Base-by-base conservation (phyloP, 2,797 vertebrate species). In the Aselliscus stoliczkanus region DNA sequence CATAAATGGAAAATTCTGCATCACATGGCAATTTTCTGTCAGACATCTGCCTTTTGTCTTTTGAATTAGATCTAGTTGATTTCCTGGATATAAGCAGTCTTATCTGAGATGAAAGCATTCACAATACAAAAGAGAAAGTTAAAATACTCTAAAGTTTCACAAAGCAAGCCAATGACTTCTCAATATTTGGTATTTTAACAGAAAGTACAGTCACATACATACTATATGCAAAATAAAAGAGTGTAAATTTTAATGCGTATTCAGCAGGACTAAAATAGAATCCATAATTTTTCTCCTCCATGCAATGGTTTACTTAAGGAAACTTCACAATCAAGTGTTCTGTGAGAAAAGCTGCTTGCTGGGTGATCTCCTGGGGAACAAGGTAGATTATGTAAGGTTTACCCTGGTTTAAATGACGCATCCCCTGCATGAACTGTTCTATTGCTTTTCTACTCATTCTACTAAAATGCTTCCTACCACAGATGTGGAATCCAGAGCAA, bases 81-180 rank as follows among this genome's bases (percentile, higher is more conserved):
- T 83, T 96, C 39, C 56, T 50, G 42, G 73, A 88, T 95, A 82
- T 88, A 54, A 94, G 13, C 56, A 90, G 92, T 80, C 77, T 93
- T 76, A 73, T 76, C 83, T 81, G 37, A 87, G 44, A 94, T 18
- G 44, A 21, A 90, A 72, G 34, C 34, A 90, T 67, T 67, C 37
- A 29, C 27, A 65, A 31, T 21, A 52, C 58, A 93, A 80, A 81
- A 86, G 60, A 82, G 58, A 88, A 79, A 79, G n/a, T 69, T 84
- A 34, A 86, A 92, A 82, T n/a, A 14, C n/a, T 42, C 62, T 72
- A 39, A 50, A 44, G 88, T 72, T 80, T 83, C 27, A 18, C 50
- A 89, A 73, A 93, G 13, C 42, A 52, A 72, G 18, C 44, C 65
- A 79, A 70, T 79, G 37, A 89, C 34, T 50, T 76, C 39, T 14